phyloP scores from a whole-genome alignment of 2,888 invertebrate genomes.

The Lasioglossum leucozonium region DNA sequence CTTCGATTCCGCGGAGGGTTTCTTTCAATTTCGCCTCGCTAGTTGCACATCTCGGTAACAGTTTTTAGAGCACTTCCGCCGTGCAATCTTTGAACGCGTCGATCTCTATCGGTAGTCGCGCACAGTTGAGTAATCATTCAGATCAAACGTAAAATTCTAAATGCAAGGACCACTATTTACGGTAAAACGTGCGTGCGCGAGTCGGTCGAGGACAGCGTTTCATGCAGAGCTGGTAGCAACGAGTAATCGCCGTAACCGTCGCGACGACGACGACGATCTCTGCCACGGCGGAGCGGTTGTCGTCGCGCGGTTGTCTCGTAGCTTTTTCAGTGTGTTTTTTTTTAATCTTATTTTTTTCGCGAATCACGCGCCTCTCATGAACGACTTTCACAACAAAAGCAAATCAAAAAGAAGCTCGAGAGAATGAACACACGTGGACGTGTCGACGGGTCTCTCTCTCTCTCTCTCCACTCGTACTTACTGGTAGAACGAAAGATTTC shows the following conservation, averaged over 20 bases:
- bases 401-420: constrained; percentile 72
- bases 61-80: too few relatives aligned
- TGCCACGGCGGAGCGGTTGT: too few relatives aligned
- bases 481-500: constrained; percentile 16
- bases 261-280: background rate
- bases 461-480: constrained; percentile 38
- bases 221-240: constrained; percentile 22
- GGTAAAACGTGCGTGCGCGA: background rate
- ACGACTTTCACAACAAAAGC: constrained; percentile 61
- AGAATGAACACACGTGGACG: constrained; percentile 42
- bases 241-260: constrained; percentile 32
- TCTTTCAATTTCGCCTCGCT: background rate
- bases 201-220: background rate
- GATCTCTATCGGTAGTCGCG: too few relatives aligned
- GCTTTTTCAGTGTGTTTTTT: background rate
- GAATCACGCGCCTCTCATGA: constrained; percentile 50
- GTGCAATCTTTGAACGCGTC: too few relatives aligned
- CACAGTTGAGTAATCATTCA: background rate
- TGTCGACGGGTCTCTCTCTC: constrained; percentile 42
- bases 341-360: too few relatives aligned
- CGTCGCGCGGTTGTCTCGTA: too few relatives aligned
- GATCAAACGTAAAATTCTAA: constrained; percentile 35
- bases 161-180: constrained; percentile 43
- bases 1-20: background rate
- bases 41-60: background rate